Evolutionary conservation across 2,797 vertebrate genomes (phyloP).

Genomic region (Octomys mimax): DNA sequence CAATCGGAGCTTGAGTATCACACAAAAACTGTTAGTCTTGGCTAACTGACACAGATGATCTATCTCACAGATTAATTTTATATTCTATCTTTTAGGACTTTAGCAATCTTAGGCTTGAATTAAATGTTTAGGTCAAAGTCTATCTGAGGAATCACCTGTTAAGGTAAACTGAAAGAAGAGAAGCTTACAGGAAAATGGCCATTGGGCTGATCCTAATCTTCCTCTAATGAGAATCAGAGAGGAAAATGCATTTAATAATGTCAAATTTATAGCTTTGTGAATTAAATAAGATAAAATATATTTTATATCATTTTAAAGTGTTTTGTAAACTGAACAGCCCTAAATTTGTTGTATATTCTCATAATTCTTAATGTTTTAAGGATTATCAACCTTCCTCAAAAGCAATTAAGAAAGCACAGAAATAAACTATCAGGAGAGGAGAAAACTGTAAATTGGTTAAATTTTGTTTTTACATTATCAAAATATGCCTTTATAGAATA

Average conservation of each 20-base stretch:
- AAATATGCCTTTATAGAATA: background rate
- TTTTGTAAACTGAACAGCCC: background rate
- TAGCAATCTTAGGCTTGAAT: background rate
- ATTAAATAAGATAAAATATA: background rate
- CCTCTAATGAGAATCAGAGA: background rate
- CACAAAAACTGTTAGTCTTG: too few relatives aligned
- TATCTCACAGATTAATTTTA: background rate
- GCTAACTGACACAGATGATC: background rate
- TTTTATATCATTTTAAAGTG: background rate
- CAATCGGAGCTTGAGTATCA: background rate
- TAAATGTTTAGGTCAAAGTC: background rate
- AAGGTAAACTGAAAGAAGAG: background rate
- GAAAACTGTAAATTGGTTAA: background rate
- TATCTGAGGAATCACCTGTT: background rate
- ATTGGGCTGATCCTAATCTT: background rate
- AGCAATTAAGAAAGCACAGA: background rate
- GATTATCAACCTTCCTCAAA: background rate
- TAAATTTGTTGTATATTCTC: background rate
- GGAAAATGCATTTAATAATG: background rate
- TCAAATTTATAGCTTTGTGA: background rate
- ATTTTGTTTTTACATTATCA: background rate
- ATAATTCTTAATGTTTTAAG: background rate
- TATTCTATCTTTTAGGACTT: background rate
- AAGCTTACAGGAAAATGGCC: background rate
- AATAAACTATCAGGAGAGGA: background rate